phyloP scores from a whole-genome alignment of 2,113 vertebrate genomes.

The Dendropsophus ebraccatus region DNA sequence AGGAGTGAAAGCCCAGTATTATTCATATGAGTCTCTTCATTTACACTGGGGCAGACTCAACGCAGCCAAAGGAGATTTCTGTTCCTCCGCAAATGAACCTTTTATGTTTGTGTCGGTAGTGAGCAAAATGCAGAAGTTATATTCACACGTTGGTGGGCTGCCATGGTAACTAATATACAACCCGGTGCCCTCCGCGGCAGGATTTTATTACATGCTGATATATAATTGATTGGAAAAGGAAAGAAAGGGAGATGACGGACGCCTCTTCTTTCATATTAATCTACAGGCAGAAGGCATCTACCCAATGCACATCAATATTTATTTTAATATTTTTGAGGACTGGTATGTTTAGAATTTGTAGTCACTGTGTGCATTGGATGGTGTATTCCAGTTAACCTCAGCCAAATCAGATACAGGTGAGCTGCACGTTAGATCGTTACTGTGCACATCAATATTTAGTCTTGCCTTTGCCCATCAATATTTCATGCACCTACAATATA shows the following conservation, averaged over 20 bases:
- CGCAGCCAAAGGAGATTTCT: background rate
- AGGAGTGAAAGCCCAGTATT: background rate
- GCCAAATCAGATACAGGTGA: too few relatives aligned
- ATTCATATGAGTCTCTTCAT: background rate
- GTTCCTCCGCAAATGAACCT: background rate
- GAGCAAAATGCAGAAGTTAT: background rate
- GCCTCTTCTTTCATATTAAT: too few relatives aligned
- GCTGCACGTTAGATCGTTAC: too few relatives aligned
- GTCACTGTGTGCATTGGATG: too few relatives aligned
- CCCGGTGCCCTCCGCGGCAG: background rate
- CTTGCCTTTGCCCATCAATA: background rate
- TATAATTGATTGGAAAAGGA: background rate
- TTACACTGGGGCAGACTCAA: background rate
- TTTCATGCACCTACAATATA: background rate
- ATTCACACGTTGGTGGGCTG: background rate
- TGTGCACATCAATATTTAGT: background rate
- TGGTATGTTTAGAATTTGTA: too few relatives aligned
- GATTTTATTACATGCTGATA: slow-evolving; percentile 4
- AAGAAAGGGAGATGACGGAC: background rate
- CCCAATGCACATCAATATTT: background rate
- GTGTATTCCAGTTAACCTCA: too few relatives aligned
- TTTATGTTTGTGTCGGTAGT: background rate
- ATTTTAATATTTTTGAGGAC: too few relatives aligned
- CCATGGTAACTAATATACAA: background rate
- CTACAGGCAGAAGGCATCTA: background rate